These are phyloP conservation scores for Nezara viridula DNA, from an alignment of 2,888 invertebrate species.

Conservation along the genomic window DNA sequence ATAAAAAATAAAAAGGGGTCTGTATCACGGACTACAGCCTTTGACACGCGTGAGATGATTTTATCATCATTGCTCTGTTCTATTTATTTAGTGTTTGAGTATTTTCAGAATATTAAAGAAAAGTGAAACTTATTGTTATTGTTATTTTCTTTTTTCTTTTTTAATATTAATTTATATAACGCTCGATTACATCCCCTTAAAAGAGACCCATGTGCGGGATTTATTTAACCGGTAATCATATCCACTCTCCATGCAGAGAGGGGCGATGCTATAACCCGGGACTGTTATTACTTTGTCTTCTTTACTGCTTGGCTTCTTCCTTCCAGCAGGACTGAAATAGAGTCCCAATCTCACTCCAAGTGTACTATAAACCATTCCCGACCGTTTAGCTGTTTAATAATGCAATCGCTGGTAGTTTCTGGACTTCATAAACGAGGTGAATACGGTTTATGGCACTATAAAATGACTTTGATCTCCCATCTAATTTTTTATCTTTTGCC, in stretches of 20 bases:
- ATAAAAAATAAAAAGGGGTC: no score
- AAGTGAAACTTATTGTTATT: no score
- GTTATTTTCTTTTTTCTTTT: no score
- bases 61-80: no score
- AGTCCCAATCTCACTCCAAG: not conserved
- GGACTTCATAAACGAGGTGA: not conserved
- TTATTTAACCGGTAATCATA: not conserved
- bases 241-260: not conserved
- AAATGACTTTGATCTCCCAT: not conserved
- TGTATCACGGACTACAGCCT: no score
- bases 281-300: constrained; percentile 17
- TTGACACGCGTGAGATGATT: no score
- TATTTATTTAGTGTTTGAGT: no score
- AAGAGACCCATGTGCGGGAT: not conserved
- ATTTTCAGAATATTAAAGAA: no score
- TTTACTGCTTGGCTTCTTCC: not conserved
- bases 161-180: no score
- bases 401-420: not conserved
- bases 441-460: not conserved
- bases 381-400: not conserved
- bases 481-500: not conserved
- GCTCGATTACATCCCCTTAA: no score
- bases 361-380: not conserved
- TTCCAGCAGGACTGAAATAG: not conserved
- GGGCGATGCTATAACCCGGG: not conserved